phyloP scores from a whole-genome alignment of 2,797 vertebrate genomes.

The Sebastes hubbsi region DNA sequence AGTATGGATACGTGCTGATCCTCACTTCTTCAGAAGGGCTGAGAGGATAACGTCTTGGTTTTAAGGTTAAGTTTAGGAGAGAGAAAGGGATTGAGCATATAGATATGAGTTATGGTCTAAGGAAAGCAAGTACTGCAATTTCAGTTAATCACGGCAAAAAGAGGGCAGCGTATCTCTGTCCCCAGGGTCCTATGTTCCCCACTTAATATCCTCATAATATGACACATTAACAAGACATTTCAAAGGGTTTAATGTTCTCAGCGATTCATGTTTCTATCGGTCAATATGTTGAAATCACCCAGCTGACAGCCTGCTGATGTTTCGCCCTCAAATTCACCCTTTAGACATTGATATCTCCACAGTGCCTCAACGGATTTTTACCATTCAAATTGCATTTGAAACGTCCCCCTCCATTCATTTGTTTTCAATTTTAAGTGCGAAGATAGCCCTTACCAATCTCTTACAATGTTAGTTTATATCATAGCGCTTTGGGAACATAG shows the following conservation, averaged over 20 bases:
- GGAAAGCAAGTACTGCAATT: not conserved
- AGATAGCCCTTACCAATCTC: no score
- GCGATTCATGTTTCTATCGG: no score
- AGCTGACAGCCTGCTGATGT: not conserved
- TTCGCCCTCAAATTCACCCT: not conserved
- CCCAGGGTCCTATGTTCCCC: not conserved
- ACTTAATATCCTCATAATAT: not conserved
- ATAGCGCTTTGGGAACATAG: no score
- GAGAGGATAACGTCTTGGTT: not conserved
- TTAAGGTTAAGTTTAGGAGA: not conserved
- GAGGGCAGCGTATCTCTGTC: not conserved
- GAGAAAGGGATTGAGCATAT: accelerated
- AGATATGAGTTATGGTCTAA: not conserved
- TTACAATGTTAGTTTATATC: no score
- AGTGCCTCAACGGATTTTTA: not conserved
- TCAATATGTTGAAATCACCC: not conserved
- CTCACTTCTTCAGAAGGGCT: not conserved
- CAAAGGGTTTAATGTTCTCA: not conserved
- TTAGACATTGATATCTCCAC: not conserved
- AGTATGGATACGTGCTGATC: not conserved
- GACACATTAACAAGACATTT: not conserved
- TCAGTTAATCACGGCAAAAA: not conserved
- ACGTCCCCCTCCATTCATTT: accelerated
- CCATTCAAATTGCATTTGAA: accelerated
- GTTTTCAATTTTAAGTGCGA: accelerated